Percentiles rank a stretch among this genome's conserved stretches.
Evolutionary conservation across 2,113 vertebrate species (phyloP).

Genomic region (Tychaedon coryphoeus): DNA sequence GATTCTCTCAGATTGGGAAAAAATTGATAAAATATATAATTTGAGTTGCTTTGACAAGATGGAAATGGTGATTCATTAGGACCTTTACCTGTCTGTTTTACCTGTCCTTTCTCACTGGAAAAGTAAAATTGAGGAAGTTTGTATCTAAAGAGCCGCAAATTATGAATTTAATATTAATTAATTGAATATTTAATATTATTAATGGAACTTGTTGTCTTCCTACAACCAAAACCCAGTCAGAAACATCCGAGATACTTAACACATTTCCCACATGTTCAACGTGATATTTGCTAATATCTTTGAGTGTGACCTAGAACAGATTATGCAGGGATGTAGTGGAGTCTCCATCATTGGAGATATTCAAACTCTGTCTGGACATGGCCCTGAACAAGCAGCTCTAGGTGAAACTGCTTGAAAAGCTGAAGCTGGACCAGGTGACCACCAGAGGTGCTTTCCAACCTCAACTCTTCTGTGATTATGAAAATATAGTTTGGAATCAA

Average conservation of each 20-base stretch:
- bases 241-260: neutral
- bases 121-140: neutral
- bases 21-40: neutral
- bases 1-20: neutral
- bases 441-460: neutral
- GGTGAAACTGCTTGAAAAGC: neutral
- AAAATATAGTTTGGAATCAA: neutral
- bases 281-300: neutral
- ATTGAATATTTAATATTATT: no score
- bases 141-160: neutral
- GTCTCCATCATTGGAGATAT: neutral
- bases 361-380: accelerated
- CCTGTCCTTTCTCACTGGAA: neutral
- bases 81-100: neutral
- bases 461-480: neutral
- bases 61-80: neutral
- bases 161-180: neutral
- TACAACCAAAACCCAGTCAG: neutral
- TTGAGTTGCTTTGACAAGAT: neutral
- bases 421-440: neutral
- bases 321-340: neutral
- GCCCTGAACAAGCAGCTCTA: neutral
- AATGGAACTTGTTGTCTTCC: neutral
- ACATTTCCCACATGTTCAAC: no score
- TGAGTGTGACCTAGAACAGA: neutral